These are phyloP conservation scores for Globodera rostochiensis DNA, from an alignment of 1,140 invertebrate genomes.

Conservation along the genomic window DNA sequence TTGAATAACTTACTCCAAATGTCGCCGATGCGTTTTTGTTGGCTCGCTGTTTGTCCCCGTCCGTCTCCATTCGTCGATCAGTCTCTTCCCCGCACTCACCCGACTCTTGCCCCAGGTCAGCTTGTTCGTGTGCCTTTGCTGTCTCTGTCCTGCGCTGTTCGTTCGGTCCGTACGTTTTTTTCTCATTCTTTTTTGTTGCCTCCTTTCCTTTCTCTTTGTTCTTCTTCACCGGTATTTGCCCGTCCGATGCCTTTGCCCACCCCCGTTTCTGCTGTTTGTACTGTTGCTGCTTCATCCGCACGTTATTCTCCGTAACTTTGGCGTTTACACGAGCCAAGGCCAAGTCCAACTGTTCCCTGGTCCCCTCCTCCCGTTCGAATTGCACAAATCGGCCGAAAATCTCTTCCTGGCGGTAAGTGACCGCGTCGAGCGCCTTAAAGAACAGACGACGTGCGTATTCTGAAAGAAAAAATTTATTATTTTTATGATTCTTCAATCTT, in stretches of 20 bases:
- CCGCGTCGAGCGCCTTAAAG: constrained; percentile 48
- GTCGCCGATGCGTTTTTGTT: not conserved
- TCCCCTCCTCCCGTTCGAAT: constrained; percentile 56
- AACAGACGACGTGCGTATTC: constrained; percentile 49
- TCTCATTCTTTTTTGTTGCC: not conserved
- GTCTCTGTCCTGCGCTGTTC: not conserved
- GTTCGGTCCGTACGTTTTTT: not conserved
- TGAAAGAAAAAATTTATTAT: not conserved
- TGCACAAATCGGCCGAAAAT: constrained; percentile 47
- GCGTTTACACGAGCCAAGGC: constrained; percentile 48
- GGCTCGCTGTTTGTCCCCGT: not conserved
- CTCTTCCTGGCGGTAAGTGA: constrained; percentile 37
- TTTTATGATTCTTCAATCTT: not conserved
- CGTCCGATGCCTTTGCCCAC: constrained; percentile 3
- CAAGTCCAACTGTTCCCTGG: constrained; percentile 44
- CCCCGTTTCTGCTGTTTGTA: constrained; percentile 15
- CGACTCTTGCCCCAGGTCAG: not conserved
- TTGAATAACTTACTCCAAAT: not conserved
- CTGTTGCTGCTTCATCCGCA: constrained; percentile 2
- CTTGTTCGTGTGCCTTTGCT: not conserved
- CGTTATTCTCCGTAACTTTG: constrained; percentile 17
- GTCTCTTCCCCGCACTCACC: too few relatives aligned
- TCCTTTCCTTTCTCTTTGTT: not conserved
- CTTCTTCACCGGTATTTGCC: not conserved
- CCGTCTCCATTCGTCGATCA: not conserved